Conservation (phyloP, 1,140 invertebrate species). For the Euwallacea similis region DNA sequence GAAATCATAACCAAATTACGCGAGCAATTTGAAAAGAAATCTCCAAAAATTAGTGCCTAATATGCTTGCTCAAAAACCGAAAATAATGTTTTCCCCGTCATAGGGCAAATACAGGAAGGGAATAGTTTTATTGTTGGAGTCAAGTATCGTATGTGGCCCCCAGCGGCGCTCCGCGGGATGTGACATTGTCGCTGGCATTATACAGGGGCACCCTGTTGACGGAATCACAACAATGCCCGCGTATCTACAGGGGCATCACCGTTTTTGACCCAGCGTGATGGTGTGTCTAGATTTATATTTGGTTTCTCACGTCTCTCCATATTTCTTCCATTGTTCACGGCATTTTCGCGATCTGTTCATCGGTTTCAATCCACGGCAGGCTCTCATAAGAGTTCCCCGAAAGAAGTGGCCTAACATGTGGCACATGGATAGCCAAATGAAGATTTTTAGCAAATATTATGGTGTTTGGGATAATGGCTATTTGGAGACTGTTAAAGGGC, state of each 20-base stretch:
- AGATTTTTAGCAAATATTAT: constrained; percentile 38
- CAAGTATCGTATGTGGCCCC: constrained; percentile 42
- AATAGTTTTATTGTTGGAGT: constrained; percentile 36
- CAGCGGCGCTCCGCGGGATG: constrained; percentile 20
- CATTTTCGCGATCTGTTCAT: too few relatives aligned
- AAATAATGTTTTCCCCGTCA: constrained; percentile 7
- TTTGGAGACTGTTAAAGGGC: constrained; percentile 31
- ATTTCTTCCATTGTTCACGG: too few relatives aligned
- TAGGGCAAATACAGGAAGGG: constrained; percentile 13
- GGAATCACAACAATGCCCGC: constrained; percentile 37
- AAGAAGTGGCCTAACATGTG: neutral
- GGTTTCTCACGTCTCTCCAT: constrained; percentile 37
- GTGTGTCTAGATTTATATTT: constrained; percentile 31
- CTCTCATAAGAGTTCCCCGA: neutral
- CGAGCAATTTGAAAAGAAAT: constrained; percentile 10
- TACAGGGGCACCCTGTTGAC: constrained; percentile 33
- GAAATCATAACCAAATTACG: neutral
- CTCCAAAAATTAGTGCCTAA: neutral
- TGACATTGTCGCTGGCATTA: constrained; percentile 39
- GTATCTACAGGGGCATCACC: constrained; percentile 38
- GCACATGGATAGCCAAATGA: constrained; percentile 26
- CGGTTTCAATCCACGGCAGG: too few relatives aligned
- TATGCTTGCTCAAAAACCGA: constrained; percentile 17
- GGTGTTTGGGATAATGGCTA: constrained; percentile 29
- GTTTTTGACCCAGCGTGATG: constrained; percentile 35